Conservation (phyloP, 2,797 vertebrate genomes). For the Rhynchotus rufescens region DNA sequence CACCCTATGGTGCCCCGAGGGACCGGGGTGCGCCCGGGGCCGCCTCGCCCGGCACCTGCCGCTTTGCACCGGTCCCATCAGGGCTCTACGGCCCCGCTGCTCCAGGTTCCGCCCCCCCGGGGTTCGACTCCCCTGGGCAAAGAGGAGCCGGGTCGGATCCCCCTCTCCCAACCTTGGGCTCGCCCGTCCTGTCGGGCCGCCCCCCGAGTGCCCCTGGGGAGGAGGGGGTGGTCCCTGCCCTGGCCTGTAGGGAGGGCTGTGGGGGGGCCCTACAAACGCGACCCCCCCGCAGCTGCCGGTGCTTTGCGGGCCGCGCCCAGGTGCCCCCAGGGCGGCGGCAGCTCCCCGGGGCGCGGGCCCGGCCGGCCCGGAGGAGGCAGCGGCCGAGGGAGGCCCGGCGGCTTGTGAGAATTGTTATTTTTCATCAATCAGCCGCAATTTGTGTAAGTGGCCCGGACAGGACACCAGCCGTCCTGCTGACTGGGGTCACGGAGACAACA, state of each 20-base stretch:
- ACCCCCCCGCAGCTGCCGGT: background rate
- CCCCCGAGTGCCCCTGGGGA: too few relatives aligned
- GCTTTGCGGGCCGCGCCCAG: background rate
- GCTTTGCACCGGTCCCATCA: background rate
- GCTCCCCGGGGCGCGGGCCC: background rate
- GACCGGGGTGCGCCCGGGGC: background rate
- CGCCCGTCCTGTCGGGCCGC: too few relatives aligned
- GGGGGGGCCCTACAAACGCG: background rate
- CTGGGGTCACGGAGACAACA: conserved; percentile 83
- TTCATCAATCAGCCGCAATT: conserved; percentile 87
- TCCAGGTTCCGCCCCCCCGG: too few relatives aligned
- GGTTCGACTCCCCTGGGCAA: too few relatives aligned
- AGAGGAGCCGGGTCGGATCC: background rate
- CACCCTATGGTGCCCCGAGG: background rate
- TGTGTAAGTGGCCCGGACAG: conserved; percentile 85
- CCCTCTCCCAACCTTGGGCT: background rate
- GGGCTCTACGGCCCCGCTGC: too few relatives aligned
- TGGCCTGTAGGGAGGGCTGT: background rate
- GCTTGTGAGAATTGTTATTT: conserved; percentile 87
- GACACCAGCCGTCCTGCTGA: conserved; percentile 81
- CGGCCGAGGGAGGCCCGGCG: conserved; percentile 49
- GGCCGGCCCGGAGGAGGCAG: conserved; percentile 47
- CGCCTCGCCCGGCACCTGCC: background rate
- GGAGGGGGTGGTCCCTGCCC: background rate
- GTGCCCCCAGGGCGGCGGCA: background rate